Evolutionary conservation across 92 coral and sea anemone genomes (phyloP).

Genomic region (Pocillopora grandis): DNA sequence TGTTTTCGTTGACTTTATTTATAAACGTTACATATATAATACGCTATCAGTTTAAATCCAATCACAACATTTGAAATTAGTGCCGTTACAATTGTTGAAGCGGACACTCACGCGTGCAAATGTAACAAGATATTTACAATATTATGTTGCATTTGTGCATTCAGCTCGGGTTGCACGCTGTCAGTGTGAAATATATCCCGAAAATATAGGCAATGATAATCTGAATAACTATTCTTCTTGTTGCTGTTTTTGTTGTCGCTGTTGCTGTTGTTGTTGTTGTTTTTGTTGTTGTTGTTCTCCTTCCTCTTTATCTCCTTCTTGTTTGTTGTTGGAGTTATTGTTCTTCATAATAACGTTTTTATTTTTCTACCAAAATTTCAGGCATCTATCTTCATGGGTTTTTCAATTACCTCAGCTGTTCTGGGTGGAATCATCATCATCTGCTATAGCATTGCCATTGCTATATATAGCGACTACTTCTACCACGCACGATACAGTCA

Average conservation of each 20-base stretch:
- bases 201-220: too few relatives aligned
- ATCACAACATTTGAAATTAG: too few relatives aligned
- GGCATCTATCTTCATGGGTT: constrained; percentile 18
- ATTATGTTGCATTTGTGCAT: too few relatives aligned
- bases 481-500: background rate
- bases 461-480: background rate
- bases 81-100: too few relatives aligned
- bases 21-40: too few relatives aligned
- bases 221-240: too few relatives aligned
- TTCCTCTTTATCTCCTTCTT: background rate
- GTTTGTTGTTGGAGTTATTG: background rate
- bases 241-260: background rate
- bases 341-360: background rate
- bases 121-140: too few relatives aligned
- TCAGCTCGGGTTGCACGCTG: too few relatives aligned
- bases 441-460: background rate
- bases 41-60: too few relatives aligned
- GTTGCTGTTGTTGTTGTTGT: background rate
- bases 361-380: background rate
- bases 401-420: constrained; percentile 18
- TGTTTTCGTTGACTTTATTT: too few relatives aligned
- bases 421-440: constrained; percentile 17
- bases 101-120: too few relatives aligned
- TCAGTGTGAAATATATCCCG: too few relatives aligned
- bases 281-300: background rate